Conservation (phyloP, 2,888 invertebrate genomes). For the Drosophila trichaetosa region DNA sequence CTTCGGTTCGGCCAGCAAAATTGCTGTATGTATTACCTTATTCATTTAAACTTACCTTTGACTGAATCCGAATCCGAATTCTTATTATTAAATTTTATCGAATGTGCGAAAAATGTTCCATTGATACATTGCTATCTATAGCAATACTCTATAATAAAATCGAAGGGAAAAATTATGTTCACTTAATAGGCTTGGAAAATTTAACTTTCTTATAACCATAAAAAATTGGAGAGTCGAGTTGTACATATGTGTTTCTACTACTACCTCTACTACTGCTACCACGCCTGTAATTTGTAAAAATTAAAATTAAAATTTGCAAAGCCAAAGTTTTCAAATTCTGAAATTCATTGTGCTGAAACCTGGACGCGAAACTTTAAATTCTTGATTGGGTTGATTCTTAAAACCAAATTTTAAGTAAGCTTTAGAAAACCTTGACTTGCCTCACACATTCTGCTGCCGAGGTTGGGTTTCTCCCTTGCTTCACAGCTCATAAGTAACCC, state of each 20-base stretch:
- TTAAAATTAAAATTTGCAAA: too few relatives aligned
- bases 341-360: not conserved
- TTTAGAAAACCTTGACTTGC: slow-evolving; percentile 5
- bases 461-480: slow-evolving; percentile 9
- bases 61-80: not conserved
- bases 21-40: not conserved
- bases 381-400: not conserved
- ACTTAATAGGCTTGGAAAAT: not conserved
- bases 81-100: not conserved
- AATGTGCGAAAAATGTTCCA: not conserved
- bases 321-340: not conserved
- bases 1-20: not conserved
- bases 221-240: not conserved
- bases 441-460: slow-evolving; percentile 8
- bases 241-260: not conserved
- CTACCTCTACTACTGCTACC: not conserved
- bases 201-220: not conserved
- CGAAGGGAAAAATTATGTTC: not conserved
- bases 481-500: slow-evolving; percentile 12
- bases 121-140: not conserved
- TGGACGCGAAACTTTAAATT: not conserved
- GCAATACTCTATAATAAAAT: not conserved
- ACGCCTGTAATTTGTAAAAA: not conserved
- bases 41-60: not conserved
- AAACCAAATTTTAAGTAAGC: not conserved